These are phyloP conservation scores for Oryzias melastigma DNA, from an alignment of 2,113 vertebrate species.

Conservation along the genomic window DNA sequence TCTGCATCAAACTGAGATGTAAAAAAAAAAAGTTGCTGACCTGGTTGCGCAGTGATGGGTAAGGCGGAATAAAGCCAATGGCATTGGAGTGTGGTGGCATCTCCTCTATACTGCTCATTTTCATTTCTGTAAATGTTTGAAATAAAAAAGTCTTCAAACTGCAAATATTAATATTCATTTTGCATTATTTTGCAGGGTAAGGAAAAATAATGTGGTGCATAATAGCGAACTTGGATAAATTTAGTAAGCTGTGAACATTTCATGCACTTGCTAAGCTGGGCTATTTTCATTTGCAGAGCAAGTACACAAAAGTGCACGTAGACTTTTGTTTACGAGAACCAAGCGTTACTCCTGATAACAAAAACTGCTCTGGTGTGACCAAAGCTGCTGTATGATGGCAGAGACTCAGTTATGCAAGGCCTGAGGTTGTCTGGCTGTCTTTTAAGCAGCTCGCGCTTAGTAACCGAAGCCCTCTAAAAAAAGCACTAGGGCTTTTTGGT, in stretches of 20 bases:
- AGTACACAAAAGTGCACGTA: conserved; percentile 7
- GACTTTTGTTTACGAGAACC: neutral
- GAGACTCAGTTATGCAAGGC: conserved; percentile 51
- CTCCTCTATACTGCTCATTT: conserved; percentile 84
- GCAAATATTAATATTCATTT: neutral
- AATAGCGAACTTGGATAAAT: neutral
- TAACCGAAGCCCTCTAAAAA: conserved; percentile 79
- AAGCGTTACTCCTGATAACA: neutral
- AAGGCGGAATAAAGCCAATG: conserved; percentile 79
- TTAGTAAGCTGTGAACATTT: neutral
- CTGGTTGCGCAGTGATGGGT: conserved; percentile 84
- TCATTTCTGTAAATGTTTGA: conserved; percentile 77
- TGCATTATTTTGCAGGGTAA: neutral
- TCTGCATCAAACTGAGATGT: neutral
- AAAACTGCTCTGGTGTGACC: conserved; percentile 32
- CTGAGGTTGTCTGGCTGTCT: conserved; percentile 40
- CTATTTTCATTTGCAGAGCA: conserved; percentile 28
- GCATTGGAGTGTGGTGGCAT: conserved; percentile 76
- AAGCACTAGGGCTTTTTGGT: conserved; percentile 73
- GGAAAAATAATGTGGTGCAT: neutral
- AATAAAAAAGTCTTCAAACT: neutral
- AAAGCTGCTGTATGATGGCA: conserved; percentile 29
- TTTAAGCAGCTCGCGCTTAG: conserved; percentile 57
- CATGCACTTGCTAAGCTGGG: neutral
- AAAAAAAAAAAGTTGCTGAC: conserved; percentile 65